Conservation (phyloP, 2,797 vertebrate genomes). For the Phalanger gymnotis region DNA sequence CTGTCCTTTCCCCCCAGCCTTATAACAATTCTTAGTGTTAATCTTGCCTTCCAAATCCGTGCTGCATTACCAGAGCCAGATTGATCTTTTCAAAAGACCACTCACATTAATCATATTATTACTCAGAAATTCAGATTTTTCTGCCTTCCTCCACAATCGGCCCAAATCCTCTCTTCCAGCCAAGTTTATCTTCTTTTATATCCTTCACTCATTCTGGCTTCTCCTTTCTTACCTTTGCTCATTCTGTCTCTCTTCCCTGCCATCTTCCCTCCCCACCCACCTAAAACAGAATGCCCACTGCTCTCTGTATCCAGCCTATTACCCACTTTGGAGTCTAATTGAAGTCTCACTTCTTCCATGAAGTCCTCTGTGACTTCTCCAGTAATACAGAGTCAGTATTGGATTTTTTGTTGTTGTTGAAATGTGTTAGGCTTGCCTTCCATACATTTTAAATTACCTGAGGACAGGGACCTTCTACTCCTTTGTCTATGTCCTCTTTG, state of each 20-base stretch:
- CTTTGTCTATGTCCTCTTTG: slow-evolving; percentile 17
- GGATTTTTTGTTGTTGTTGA: slow-evolving; percentile 3
- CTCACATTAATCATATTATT: not conserved
- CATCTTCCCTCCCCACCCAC: not conserved
- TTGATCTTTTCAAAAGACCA: not conserved
- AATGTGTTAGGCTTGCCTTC: not conserved
- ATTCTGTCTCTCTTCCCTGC: not conserved
- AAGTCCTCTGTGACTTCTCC: not conserved
- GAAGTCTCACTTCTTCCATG: not conserved
- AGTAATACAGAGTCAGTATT: not conserved
- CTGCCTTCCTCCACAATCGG: not conserved
- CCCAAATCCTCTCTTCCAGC: not conserved
- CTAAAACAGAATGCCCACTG: not conserved
- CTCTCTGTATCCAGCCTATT: not conserved
- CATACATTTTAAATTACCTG: slow-evolving; percentile 21
- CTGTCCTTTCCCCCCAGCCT: not conserved
- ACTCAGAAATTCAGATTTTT: not conserved
- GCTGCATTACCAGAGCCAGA: not conserved
- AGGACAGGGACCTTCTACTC: slow-evolving; percentile 1
- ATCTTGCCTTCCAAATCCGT: not conserved
- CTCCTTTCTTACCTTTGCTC: not conserved
- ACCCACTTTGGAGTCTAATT: not conserved
- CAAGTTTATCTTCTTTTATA: not conserved
- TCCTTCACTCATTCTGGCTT: not conserved
- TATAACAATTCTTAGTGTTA: not conserved